Evolutionary conservation across 2,113 vertebrate genomes (phyloP), one percentile per base, ranked within the genome.

Genomic region (Tretioscincus oriximinensis): DNA sequence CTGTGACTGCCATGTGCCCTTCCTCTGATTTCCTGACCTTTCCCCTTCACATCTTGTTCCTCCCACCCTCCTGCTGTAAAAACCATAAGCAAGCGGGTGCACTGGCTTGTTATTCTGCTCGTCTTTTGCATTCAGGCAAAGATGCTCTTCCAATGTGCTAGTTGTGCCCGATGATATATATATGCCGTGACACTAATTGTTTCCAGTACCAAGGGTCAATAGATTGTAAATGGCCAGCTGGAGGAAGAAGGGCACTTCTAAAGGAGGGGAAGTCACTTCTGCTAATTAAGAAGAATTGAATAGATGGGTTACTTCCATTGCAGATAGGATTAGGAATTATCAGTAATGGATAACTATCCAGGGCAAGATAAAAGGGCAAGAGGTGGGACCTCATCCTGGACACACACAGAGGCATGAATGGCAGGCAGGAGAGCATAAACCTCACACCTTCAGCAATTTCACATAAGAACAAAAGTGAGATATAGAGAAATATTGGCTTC

Each of bases 151-250:
- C 22, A 18, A 8, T 2, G 68, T 82, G 64, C 54, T 77, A 69
- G 14, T 45, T 35, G 81, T 28, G 61, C 61, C 63, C 28, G 63
- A 16, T 70, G 18, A 77, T 81, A 1, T 9, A 63, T 66, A 65
- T 78, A 79, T 29, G 31, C 35, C 4, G 49, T 80, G 72, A 84
- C 29, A 35, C 76, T 77, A 22, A 16, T 47, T 89, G 78, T 77
- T 70, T 63, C 86, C 47, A 65, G 66, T 21, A 60, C 22, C 51
- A 72, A 49, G 67, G 75, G 82, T 71, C 75, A 76, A 41, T 58
- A 81, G 41, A 60, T 22, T 90, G 67, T 78, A 89, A 88, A 83
- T 8, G 24, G 78, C 60, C 78, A 80, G 68, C 41, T 76, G 79
- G 68, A 87, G 77, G n/a, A 21, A 76, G 31, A 26, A 1, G 58